phyloP scores from a whole-genome alignment of 2,113 vertebrate genomes.

The Ahaetulla prasina region DNA sequence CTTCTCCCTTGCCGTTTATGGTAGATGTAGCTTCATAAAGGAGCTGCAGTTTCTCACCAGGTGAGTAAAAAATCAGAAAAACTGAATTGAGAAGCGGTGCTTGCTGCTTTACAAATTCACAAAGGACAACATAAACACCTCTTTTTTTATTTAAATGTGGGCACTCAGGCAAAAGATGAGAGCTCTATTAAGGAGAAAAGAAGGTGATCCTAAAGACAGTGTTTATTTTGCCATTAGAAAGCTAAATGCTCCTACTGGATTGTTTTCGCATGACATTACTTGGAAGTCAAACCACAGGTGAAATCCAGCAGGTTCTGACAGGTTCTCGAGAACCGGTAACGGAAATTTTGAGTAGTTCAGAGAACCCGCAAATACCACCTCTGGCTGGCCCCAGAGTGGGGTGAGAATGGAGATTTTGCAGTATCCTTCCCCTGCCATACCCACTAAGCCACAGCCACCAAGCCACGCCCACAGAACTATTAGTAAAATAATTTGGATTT shows the following conservation, averaged over 20 bases:
- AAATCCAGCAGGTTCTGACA: no score
- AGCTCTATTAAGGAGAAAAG: conserved; percentile 26
- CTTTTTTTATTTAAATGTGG: conserved; percentile 35
- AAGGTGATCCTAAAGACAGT: conserved; percentile 19
- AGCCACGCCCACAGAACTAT: no score
- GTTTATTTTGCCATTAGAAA: conserved; percentile 1
- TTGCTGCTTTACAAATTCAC: conserved; percentile 60
- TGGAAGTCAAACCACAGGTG: no score
- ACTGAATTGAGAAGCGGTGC: conserved; percentile 55
- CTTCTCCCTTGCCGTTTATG: conserved; percentile 71
- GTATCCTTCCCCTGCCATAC: no score
- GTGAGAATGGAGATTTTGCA: no score
- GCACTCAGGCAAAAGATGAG: conserved; percentile 39
- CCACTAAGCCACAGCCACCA: no score
- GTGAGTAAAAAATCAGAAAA: conserved; percentile 51
- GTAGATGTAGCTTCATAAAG: conserved; percentile 66
- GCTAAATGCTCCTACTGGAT: conserved; percentile 6
- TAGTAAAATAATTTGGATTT: no score
- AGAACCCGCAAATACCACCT: no score
- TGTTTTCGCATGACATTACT: conserved; percentile 21
- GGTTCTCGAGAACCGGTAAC: no score
- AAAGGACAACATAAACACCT: conserved; percentile 48
- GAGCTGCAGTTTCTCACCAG: conserved; percentile 66
- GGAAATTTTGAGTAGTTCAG: no score
- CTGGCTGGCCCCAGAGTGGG: no score